Evolutionary conservation across 2,113 vertebrate species (phyloP), one percentile per base, ranked within the genome.

Genomic region (Callionymus lyra): DNA sequence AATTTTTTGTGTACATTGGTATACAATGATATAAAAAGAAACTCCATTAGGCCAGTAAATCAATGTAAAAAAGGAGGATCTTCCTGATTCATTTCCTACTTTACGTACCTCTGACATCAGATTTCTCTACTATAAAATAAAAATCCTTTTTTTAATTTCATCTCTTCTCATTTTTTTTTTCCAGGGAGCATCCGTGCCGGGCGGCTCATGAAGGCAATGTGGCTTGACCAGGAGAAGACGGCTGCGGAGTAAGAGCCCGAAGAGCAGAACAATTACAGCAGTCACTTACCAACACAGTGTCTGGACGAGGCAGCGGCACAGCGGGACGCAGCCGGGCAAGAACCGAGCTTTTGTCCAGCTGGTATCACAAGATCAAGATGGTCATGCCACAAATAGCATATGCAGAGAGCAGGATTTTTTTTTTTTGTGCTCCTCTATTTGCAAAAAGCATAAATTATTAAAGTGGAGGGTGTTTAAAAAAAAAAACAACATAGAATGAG

Each of bases 181-280:
- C n/a, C n/a, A n/a, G n/a, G n/a, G 21, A 8, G 21, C 21, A 27
- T 27, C 21, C 21, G 21, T 27, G 21, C 71, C 71, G 69, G 59
- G 44, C 31, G 55, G 63, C 58, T 65, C 69, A 65, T 45, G 52
- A 61, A 71, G 67, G 77, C 63, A 77, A 72, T 49, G 62, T 61
- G 69, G 72, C 65, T 71, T 53, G 59, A 59, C 68, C 77, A 47
- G 60, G 63, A 65, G 66, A 66, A 70, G 64, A 66, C 45, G 63
- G 75, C 67, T 66, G 59, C 67, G 72, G 63, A 55, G 55, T 60
- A 56, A 59, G 76, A 70, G 77, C 75, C 66, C n/a, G n/a, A 75
- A 70, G 74, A 82, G 80, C 55, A 52, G 71, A 70, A 76, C 77
- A 86, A 84, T 83, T 81, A 84, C 75, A 80, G 74, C 71, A 80